Evolutionary conservation across 1,140 invertebrate genomes (phyloP), one percentile per base, ranked within the genome.

Genomic region (Euwallacea fornicatus): DNA sequence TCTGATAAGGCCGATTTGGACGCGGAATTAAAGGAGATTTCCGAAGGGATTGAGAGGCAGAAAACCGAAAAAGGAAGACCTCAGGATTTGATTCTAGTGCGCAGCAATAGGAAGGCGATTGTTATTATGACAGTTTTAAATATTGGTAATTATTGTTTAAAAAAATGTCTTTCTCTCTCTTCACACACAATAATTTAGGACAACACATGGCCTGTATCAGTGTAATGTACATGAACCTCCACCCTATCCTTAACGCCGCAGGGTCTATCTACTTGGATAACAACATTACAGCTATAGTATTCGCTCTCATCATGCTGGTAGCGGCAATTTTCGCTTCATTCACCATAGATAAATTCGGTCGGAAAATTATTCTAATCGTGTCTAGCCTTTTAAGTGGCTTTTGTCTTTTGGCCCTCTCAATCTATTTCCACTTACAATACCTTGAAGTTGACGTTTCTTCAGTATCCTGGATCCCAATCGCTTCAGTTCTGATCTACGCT

Each of bases 191-290:
- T 8, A 62, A 56, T 71, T 41, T 33, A 71, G 82, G 86, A 69
- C 87, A 88, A 76, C 83, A 85, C 71, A 77, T 84, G 7, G 78
- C 78, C 66, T 81, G 82, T 42, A 78, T 83, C 41, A 80, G 86
- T 75, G 76, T 74, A 0, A 76, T 79, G 47, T 62, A 78, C 16
- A 76, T 76, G 75, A 76, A 76, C 50, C 21, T 76, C n/a, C 75
- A 76, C 54, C 58, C 55, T 2, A 79, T 80, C 66, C 64, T 80
- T 0, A 72, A 74, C 13, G 73, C 71, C 8, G 76, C 74, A 53
- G 76, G 71, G 10, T 67, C 75, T 1, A 71, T 73, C 21, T 75
- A 76, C 58, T 21, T 79, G 44, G 60, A 69, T 16, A 66, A 71
- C 13, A 59, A 67, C 41, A 47, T 74, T 13, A 64, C 74, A 8